Evolutionary conservation across 2,797 vertebrate genomes (phyloP), one percentile per base, ranked within the genome.

Genomic region (Molossus molossus): DNA sequence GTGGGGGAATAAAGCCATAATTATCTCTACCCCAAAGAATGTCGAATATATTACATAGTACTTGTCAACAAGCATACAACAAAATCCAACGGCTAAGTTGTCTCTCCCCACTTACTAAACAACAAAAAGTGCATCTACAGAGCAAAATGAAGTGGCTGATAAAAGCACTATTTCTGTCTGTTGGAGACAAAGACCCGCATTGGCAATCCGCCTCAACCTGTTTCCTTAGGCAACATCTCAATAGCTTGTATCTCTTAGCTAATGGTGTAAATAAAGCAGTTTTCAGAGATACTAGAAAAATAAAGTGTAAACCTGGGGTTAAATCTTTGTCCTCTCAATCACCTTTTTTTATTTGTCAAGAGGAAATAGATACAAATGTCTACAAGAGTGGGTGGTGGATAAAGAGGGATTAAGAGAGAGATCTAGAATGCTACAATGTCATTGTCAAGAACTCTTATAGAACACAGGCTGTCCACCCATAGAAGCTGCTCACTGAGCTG

Each of bases 21-120:
- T 89, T 91, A 90, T 93, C 29, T 88, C 40, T 64, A 55, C 45
- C 12, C 6, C 25, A 23, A 88, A 92, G 14, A 89, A 93, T 10
- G 79, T 70, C 69, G 82, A 37, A n/a, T 87, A 20, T 20, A 86
- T 60, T 81, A 33, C 55, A 45, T 11, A 75, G 48, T 15, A 13
- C 25, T 72, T 93, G 55, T 67, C 70, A 67, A 50, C 2, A 37
- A 33, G 29, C 21, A 37, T 7, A 13, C 20, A 73, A 14, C 23
- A 4, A 62, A 18, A 33, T 92, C 85, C 53, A 48, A 14, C 13
- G 17, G 9, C 48, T 62, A 21, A 64, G 18, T 53, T 87, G 23
- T 69, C 72, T 45, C 27, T 48, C 18, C 8, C 70, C n/a, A 7
- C 5, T 75, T 12, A 13, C 82, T 88, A 76, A n/a, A 45, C 64